phyloP scores from a whole-genome alignment of 2,888 invertebrate genomes.

The Deroplatys truncata region DNA sequence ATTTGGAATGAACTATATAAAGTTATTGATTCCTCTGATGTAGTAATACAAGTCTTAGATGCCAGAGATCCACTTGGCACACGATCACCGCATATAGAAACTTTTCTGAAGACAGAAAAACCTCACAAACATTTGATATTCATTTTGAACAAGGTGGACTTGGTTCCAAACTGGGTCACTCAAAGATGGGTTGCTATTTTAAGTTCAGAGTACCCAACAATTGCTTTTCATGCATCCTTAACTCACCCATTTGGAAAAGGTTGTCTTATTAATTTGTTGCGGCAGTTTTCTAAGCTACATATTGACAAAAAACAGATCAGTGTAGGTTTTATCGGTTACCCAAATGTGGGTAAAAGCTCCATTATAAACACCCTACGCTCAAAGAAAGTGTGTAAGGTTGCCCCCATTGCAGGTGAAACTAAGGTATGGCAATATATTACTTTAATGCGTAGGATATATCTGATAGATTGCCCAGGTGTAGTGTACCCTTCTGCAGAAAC shows the following conservation, averaged over 20 bases:
- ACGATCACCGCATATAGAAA: slow-evolving; percentile 86
- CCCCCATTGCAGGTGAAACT: slow-evolving; percentile 96
- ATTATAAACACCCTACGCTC: slow-evolving; percentile 93
- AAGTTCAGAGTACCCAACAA: slow-evolving; percentile 92
- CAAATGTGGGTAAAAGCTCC: slow-evolving; percentile 98
- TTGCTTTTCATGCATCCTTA: slow-evolving; percentile 98
- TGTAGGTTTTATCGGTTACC: slow-evolving; percentile 98
- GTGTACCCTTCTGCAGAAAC: slow-evolving; percentile 96
- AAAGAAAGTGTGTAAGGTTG: slow-evolving; percentile 97
- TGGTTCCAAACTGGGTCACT: slow-evolving; percentile 97
- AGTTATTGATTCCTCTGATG: slow-evolving; percentile 98
- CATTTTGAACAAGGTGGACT: slow-evolving; percentile 92
- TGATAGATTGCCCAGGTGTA: slow-evolving; percentile 98
- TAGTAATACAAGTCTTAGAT: slow-evolving; percentile 92
- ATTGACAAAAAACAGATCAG: slow-evolving; percentile 97
- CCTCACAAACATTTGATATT: slow-evolving; percentile 96
- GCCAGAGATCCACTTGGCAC: slow-evolving; percentile 97
- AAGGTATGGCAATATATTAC: slow-evolving; percentile 99
- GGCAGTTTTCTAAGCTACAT: slow-evolving; percentile 94
- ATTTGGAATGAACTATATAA: slow-evolving; percentile 99
- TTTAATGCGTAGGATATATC: slow-evolving; percentile 91
- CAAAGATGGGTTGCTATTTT: slow-evolving; percentile 95
- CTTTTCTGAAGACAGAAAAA: slow-evolving; percentile 89
- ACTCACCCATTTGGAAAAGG: slow-evolving; percentile 99
- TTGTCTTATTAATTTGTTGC: slow-evolving; percentile 88